These are phyloP conservation scores for Pangasius mekongensis DNA, from an alignment of 2,797 vertebrate genomes.

Conservation along the genomic window DNA sequence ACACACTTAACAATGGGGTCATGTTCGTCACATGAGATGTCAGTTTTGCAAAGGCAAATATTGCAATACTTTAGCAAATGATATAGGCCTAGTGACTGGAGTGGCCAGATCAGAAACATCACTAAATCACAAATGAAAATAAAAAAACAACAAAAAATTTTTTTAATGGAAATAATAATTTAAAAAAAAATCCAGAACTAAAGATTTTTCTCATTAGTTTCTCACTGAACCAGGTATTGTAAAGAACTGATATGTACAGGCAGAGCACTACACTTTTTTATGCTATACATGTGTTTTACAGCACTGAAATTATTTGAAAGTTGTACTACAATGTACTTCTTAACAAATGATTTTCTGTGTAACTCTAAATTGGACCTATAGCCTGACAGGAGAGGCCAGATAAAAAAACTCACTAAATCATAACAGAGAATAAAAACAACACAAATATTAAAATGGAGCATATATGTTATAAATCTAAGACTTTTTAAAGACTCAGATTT, in stretches of 20 bases:
- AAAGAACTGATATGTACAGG: background rate
- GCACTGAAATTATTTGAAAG: background rate
- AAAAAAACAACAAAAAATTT: background rate
- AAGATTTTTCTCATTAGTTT: background rate
- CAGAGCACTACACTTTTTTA: background rate
- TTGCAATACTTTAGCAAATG: background rate
- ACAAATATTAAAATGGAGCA: background rate
- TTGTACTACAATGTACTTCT: background rate
- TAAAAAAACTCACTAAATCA: background rate
- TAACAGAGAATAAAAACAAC: background rate
- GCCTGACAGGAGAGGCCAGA: background rate
- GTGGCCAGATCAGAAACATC: background rate
- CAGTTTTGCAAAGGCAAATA: background rate
- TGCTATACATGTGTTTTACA: background rate
- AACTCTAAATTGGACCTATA: background rate
- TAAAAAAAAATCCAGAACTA: background rate
- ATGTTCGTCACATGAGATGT: background rate
- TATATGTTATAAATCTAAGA: background rate
- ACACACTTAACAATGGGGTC: background rate
- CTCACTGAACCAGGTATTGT: background rate
- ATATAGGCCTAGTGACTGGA: too few relatives aligned
- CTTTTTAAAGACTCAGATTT: background rate
- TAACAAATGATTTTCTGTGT: background rate
- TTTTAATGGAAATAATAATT: too few relatives aligned
- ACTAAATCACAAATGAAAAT: background rate